Evolutionary conservation across 2,113 vertebrate genomes (phyloP).

Genomic region (Paracanthobrama guichenoti): DNA sequence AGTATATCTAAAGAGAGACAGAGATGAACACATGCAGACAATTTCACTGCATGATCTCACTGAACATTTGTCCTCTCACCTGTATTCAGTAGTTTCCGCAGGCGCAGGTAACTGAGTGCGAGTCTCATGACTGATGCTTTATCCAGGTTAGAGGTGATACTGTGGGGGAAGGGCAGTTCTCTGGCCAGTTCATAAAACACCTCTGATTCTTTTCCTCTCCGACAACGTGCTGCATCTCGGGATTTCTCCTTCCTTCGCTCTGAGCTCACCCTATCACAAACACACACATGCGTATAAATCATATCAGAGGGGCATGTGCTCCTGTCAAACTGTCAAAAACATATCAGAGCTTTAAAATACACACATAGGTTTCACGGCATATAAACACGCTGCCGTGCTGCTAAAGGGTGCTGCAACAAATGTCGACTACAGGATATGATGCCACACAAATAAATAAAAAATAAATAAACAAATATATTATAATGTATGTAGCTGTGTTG

Average conservation of each 20-base stretch:
- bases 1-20: constrained; percentile 67
- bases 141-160: constrained; percentile 89
- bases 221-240: constrained; percentile 89
- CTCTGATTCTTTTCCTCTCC: constrained; percentile 93
- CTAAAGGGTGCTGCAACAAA: background rate
- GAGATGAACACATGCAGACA: background rate
- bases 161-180: constrained; percentile 92
- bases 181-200: constrained; percentile 95
- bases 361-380: background rate
- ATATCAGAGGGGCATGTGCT: background rate
- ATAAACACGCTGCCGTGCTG: background rate
- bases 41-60: background rate
- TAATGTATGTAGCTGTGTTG: background rate
- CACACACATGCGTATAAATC: background rate
- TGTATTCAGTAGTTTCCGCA: constrained; percentile 86
- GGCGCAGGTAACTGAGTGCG: constrained; percentile 93
- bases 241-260: constrained; percentile 97
- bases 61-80: constrained; percentile 71
- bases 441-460: background rate
- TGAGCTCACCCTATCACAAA: constrained; percentile 78
- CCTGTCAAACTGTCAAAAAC: background rate
- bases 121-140: constrained; percentile 98
- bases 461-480: background rate
- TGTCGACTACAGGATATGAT: background rate
- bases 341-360: background rate